Evolutionary conservation across 2,888 invertebrate species (phyloP).

Genomic region (Conomelus anceps): DNA sequence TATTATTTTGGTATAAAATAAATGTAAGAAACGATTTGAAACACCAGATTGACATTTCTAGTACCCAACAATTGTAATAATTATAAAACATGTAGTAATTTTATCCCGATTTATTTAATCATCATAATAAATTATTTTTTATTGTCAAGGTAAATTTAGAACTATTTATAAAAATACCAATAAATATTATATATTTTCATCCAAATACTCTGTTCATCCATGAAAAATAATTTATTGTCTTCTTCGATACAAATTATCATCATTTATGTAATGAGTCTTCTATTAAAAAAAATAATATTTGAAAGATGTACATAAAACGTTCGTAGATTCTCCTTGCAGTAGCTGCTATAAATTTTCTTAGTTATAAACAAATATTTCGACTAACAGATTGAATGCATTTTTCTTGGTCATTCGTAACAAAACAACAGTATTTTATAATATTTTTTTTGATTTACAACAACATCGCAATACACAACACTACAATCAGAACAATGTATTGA

Average conservation of each 20-base stretch:
- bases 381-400: not conserved
- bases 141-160: not conserved
- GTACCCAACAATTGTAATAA: not conserved
- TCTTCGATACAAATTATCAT: not conserved
- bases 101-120: not conserved
- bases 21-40: not conserved
- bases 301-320: not conserved
- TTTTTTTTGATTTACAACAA: not conserved
- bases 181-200: not conserved
- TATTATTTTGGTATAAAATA: not conserved
- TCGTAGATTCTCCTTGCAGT: not conserved
- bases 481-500: not conserved
- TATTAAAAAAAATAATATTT: too few relatives aligned
- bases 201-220: not conserved
- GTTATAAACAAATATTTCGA: not conserved
- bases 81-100: not conserved
- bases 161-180: not conserved
- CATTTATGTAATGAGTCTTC: not conserved
- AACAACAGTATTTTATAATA: not conserved
- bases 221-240: not conserved
- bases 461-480: not conserved
- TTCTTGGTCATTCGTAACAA: not conserved
- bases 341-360: not conserved
- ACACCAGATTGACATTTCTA: too few relatives aligned
- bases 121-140: not conserved